Conservation (phyloP, 2,888 invertebrate genomes). For the Drosophila prolongata region DNA sequence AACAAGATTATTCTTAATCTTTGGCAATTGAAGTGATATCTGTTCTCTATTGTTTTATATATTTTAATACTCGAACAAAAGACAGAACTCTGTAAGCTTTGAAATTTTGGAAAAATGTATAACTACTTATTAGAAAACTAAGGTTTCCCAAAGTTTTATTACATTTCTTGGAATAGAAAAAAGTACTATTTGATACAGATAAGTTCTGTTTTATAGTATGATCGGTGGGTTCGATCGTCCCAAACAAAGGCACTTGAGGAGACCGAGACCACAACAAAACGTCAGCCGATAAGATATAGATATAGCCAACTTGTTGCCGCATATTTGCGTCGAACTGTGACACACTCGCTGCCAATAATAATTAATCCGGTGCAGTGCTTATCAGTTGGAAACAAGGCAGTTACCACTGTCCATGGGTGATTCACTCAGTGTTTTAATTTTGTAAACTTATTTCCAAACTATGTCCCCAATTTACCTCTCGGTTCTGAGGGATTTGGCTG, state of each 20-base stretch:
- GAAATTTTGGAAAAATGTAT: too few species aligned
- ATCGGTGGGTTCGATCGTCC: conserved; percentile 13
- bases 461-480: conserved; percentile 66
- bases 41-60: too few species aligned
- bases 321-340: conserved; percentile 37
- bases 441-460: neutral
- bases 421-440: conserved; percentile 40
- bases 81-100: too few species aligned
- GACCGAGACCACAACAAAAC: conserved; percentile 43
- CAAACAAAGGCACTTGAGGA: conserved; percentile 42
- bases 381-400: conserved; percentile 43
- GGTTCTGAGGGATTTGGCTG: conserved; percentile 71
- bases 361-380: conserved; percentile 59
- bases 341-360: conserved; percentile 39
- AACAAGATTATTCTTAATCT: too few species aligned
- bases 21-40: too few species aligned
- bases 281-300: conserved; percentile 72
- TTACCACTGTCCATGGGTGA: conserved; percentile 42
- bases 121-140: neutral
- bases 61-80: too few species aligned
- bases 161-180: conserved; percentile 5
- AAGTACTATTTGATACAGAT: conserved; percentile 6
- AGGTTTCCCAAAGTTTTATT: neutral
- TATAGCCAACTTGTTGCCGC: conserved; percentile 47
- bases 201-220: conserved; percentile 5